These are phyloP conservation scores for Pecten maximus DNA, from an alignment of 2,888 invertebrate species.

Conservation along the genomic window DNA sequence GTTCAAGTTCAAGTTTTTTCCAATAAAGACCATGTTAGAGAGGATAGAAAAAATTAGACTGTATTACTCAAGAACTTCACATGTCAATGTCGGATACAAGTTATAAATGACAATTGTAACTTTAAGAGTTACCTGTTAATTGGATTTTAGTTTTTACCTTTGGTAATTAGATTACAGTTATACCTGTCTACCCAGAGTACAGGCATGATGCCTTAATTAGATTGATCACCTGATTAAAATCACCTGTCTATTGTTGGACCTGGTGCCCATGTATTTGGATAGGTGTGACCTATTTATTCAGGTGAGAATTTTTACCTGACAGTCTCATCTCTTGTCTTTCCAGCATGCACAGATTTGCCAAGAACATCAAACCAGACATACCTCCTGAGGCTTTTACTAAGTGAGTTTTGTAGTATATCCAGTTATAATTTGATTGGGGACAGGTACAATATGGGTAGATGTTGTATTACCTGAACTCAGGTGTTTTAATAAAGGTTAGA, in stretches of 20 bases:
- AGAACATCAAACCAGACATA: slow-evolving; percentile 61
- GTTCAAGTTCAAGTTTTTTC: too few species aligned
- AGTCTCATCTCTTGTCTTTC: slow-evolving; percentile 50
- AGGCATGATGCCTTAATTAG: slow-evolving; percentile 22
- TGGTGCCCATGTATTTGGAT: background rate
- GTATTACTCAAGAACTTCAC: background rate
- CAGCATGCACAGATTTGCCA: slow-evolving; percentile 64
- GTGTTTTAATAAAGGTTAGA: background rate
- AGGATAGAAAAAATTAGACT: background rate
- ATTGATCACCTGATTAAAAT: slow-evolving; percentile 35
- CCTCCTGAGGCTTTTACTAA: slow-evolving; percentile 64
- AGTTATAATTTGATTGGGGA: slow-evolving; percentile 9
- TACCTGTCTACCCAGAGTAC: slow-evolving; percentile 22
- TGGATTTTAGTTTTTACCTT: background rate
- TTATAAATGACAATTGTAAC: background rate
- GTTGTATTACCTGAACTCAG: slow-evolving; percentile 17
- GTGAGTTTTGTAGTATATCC: slow-evolving; percentile 59
- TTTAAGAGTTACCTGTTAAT: background rate
- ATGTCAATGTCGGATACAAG: background rate
- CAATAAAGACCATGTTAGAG: too few species aligned
- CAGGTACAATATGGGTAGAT: background rate
- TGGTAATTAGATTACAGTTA: slow-evolving; percentile 7
- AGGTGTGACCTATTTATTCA: background rate
- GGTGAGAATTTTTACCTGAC: slow-evolving; percentile 33
- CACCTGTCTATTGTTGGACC: slow-evolving; percentile 6